phyloP scores from a whole-genome alignment of 2,113 vertebrate species.

The Leucosticte australis region DNA sequence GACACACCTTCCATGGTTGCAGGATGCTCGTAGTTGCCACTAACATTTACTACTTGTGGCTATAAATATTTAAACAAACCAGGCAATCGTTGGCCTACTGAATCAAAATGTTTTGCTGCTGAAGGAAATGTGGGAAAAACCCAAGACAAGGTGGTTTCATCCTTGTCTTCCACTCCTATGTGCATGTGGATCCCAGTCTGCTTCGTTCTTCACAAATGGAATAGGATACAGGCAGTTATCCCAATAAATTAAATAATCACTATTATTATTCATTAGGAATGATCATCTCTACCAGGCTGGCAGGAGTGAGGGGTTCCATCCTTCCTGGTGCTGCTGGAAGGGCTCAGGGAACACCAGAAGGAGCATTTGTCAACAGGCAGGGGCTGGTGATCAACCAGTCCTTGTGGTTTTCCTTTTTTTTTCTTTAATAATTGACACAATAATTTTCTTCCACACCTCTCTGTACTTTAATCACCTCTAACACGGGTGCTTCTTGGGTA shows the following conservation, averaged over 20 bases:
- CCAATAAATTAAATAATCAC: background rate
- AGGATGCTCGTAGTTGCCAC: background rate
- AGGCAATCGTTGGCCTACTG: background rate
- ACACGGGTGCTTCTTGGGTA: fast-evolving
- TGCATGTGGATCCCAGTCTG: background rate
- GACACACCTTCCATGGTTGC: background rate
- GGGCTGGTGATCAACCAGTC: background rate
- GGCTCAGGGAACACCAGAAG: background rate
- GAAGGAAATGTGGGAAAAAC: background rate
- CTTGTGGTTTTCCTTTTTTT: background rate
- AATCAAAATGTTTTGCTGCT: background rate
- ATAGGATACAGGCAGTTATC: background rate
- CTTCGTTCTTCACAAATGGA: background rate
- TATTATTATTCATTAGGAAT: background rate
- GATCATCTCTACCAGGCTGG: background rate
- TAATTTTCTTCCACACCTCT: background rate
- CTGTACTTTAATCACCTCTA: background rate
- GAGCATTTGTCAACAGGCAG: background rate
- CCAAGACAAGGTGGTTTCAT: background rate
- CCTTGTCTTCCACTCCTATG: background rate
- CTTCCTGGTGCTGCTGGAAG: background rate
- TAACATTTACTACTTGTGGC: background rate
- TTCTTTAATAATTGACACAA: background rate
- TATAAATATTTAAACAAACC: background rate
- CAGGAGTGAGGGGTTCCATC: background rate